Evolutionary conservation across 2,888 invertebrate species (phyloP), one percentile per base, ranked within the genome.

Genomic region (Cinara cedri): DNA sequence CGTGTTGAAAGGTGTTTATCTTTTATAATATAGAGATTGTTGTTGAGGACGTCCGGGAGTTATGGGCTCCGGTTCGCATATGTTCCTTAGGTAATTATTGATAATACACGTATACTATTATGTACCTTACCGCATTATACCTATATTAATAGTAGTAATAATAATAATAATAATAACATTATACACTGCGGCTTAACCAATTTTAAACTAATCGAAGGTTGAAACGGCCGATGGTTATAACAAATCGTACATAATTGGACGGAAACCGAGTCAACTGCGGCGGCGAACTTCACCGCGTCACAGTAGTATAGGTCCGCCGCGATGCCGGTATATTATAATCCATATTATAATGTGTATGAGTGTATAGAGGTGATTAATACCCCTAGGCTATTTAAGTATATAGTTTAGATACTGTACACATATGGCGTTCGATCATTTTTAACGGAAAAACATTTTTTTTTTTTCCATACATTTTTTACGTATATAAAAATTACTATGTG

Each of bases 41-140:
- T 54, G 19, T 42, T 21, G 54, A 70, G 13, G 60, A 60, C 57
- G 72, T 72, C 46, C 26, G 60, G 60, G 72, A 60, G 24, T 46
- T 57, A 49, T 72, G 72, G 72, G 60, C 72, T 60, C 26, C 72
- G 72, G 72, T 72, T 13, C 26, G n/a, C 72, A 72, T 46, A 72
- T 72, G 72, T 72, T 60, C 14, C 21, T 9, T 21, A 57, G 3
- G 42, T 54, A 54, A 34, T 34, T 26, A 55, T 42, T 54, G 19
- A 34, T 21, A 21, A 70, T 70, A n/a, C n/a, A n/a, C n/a, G n/a
- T n/a, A n/a, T n/a, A n/a, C n/a, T n/a, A n/a, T n/a, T n/a, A n/a
- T n/a, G n/a, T n/a, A n/a, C n/a, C n/a, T n/a, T n/a, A n/a, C n/a
- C n/a, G n/a, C n/a, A n/a, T n/a, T n/a, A n/a, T n/a, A n/a, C n/a